Base-by-base conservation (phyloP, 1,140 invertebrate species). In the Drosophila novamexicana region DNA sequence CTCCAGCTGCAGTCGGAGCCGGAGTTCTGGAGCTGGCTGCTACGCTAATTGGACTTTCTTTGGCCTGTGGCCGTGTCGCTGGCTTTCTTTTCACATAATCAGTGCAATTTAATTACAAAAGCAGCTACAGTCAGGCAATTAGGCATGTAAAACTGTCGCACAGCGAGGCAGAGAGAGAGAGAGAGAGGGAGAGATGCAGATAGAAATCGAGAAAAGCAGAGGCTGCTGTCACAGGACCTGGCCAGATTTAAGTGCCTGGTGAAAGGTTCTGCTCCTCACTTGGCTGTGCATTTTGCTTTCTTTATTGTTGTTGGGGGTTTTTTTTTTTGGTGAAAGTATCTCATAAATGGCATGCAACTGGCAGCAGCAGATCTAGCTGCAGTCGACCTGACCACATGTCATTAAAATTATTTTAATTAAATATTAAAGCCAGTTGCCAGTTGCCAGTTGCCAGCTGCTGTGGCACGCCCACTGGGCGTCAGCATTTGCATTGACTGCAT, bases 21-120 rank as follows among this genome's bases (percentile, higher is more conserved):
- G 63, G 57, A 70, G 67, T 70, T 70, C 72, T 70, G 66, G 37
- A 40, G 22, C 32, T 22, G 32, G 57, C 59, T 39, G 54, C 52
- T 62, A 74, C 57, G 47, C 83, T 89, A 89, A 89, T 89, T 89
- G 84, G 81, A 79, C 75, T 89, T 89, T 84, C 72, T 81, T 74
- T 66, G 44, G 58, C 7, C 47, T 45, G 39, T 49, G 47, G 18
- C 47, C 47, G 47, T 49, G 47, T 49, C 47, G 45, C 29, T 65
- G 42, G 40, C 61, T 70, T 76, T 66, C 77, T 74, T 64, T 74
- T 63, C 66, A 68, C 76, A 63, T 89, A 88, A 88, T 88, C 84
- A 89, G 80, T 80, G 83, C 83, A 88, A 83, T 88, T 88, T 88
- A 88, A 88, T 88, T 88, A 88, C 83, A 69, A 61, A 61, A 56